phyloP scores from a whole-genome alignment of 2,797 vertebrate genomes.

The Salmo trutta region DNA sequence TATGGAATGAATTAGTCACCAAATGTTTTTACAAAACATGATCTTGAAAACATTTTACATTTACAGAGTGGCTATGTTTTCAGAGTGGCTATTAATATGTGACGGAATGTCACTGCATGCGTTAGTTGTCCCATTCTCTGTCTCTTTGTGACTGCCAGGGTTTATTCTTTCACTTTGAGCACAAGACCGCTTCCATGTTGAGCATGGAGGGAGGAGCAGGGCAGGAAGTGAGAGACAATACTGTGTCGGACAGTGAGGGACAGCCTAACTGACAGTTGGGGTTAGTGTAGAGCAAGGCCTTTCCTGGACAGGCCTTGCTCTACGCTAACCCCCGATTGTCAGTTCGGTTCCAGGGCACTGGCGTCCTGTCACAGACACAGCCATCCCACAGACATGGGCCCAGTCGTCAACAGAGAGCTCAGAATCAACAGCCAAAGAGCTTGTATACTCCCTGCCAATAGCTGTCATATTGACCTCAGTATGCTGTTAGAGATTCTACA shows the following conservation, averaged over 20 bases:
- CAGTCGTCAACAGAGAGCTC: conserved; percentile 28
- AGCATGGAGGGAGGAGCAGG: conserved; percentile 20
- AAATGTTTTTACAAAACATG: background rate
- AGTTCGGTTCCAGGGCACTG: conserved; percentile 46
- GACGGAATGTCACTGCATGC: background rate
- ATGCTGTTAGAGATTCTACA: conserved; percentile 7
- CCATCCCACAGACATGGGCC: conserved; percentile 46
- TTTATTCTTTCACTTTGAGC: conserved; percentile 5
- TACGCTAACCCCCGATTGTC: conserved; percentile 63
- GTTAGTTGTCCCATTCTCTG: no score
- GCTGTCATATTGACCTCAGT: conserved; percentile 32
- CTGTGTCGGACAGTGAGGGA: conserved; percentile 62
- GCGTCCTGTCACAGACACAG: conserved; percentile 61
- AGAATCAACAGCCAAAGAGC: conserved; percentile 49
- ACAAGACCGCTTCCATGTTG: conserved; percentile 24
- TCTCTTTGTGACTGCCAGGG: background rate
- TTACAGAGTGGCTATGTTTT: no score
- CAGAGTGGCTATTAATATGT: background rate
- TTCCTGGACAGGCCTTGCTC: conserved; percentile 45
- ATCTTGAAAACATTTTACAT: no score
- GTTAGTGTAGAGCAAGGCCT: conserved; percentile 51
- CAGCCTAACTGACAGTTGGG: conserved; percentile 55
- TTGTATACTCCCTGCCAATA: conserved; percentile 17
- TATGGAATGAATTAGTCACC: background rate
- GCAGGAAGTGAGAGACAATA: conserved; percentile 42